phyloP scores from a whole-genome alignment of 2,888 invertebrate species.

The Drosophila pegasa region DNA sequence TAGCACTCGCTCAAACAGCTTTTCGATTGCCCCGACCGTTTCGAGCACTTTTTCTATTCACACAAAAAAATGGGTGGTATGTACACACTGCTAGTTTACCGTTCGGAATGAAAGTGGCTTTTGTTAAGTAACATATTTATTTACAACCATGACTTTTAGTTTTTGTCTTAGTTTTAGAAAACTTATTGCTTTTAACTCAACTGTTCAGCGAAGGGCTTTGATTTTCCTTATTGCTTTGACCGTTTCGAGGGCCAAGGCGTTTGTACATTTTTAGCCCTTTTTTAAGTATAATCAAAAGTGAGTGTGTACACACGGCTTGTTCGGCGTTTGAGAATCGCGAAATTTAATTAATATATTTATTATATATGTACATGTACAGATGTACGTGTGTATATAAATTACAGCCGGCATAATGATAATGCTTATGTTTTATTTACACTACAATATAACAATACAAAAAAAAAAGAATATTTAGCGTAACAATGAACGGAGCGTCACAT shows the following conservation, averaged over 20 bases:
- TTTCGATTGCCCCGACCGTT: slow-evolving; percentile 32
- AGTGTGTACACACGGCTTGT: not conserved
- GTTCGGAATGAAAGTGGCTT: slow-evolving; percentile 14
- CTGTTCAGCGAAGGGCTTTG: slow-evolving; percentile 35
- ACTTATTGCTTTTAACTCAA: slow-evolving; percentile 21
- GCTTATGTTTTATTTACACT: slow-evolving; percentile 56
- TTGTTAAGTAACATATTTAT: not conserved
- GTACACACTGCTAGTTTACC: slow-evolving; percentile 34
- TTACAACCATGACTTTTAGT: too few species aligned
- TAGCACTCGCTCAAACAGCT: slow-evolving; percentile 25
- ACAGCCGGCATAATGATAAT: slow-evolving; percentile 15
- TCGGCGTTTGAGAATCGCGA: not conserved
- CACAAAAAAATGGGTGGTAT: not conserved
- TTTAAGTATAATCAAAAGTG: not conserved
- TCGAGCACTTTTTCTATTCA: slow-evolving; percentile 10
- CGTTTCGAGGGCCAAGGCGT: slow-evolving; percentile 4
- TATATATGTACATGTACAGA: not conserved
- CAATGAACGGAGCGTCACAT: slow-evolving; percentile 18
- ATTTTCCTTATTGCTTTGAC: slow-evolving; percentile 26
- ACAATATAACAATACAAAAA: slow-evolving; percentile 59
- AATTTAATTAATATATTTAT: not conserved
- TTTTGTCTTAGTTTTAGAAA: too few species aligned
- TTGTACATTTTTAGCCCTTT: slow-evolving; percentile 5
- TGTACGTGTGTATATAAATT: not conserved
- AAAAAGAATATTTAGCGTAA: slow-evolving; percentile 45